Evolutionary conservation across 2,113 vertebrate species (phyloP).

Genomic region (Strigops habroptila): DNA sequence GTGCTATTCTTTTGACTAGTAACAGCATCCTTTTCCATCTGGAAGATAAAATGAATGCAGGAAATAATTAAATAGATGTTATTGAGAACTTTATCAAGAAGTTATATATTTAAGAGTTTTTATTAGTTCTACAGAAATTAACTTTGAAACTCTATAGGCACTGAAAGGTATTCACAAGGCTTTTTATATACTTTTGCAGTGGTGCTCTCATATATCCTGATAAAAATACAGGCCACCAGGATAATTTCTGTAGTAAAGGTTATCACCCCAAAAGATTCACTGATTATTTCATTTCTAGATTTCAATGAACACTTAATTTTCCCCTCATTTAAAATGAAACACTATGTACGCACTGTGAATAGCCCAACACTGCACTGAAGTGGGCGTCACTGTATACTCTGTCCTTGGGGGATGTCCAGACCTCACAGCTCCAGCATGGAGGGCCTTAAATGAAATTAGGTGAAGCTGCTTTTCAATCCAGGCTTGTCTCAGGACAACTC

Average conservation of each 20-base stretch:
- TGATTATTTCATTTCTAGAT: background rate
- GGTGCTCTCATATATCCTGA: background rate
- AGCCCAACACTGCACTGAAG: background rate
- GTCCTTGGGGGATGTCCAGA: background rate
- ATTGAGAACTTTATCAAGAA: background rate
- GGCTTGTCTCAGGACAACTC: background rate
- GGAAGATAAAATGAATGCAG: background rate
- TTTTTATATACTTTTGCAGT: background rate
- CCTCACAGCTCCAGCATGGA: background rate
- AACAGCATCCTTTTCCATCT: background rate
- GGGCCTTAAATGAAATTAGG: background rate
- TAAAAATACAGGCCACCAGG: background rate
- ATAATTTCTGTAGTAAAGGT: background rate
- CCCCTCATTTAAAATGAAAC: background rate
- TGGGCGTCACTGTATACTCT: background rate
- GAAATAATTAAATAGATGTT: background rate
- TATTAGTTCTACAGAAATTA: background rate
- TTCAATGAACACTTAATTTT: background rate
- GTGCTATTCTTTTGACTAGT: background rate
- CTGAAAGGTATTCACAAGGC: background rate
- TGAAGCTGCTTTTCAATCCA: background rate
- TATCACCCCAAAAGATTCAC: background rate
- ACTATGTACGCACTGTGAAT: background rate
- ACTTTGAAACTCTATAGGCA: background rate
- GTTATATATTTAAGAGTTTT: background rate